Evolutionary conservation across 2,797 vertebrate genomes (phyloP), one percentile per base, ranked within the genome.

Genomic region (Sphaeramia orbicularis): DNA sequence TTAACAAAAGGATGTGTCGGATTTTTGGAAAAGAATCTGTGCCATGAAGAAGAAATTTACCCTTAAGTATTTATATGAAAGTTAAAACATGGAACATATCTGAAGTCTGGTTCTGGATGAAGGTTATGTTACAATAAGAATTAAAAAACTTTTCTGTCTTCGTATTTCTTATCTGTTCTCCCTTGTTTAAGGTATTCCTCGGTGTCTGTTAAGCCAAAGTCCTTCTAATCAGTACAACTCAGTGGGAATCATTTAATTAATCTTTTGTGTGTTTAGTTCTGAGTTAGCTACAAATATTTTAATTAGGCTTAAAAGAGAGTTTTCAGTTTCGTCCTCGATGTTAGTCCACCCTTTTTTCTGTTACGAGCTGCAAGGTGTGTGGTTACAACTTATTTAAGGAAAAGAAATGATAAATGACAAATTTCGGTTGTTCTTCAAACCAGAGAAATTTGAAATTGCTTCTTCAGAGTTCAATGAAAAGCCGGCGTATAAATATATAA

Each of bases 211-310:
- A 35, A 58, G 41, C 30, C 10, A 18, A 58, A 42, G 55, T 58
- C 44, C 44, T 45, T 58, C 55, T 58, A 58, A 58, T 45, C 35
- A 16, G n/a, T 44, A 27, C 55, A 19, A 19, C 55, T 58, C 30
- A 47, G 43, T 24, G 32, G 60, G 43, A 47, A 58, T 58, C 55
- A 58, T 58, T 58, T 58, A 58, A 58, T 58, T 58, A 58, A 58
- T 58, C 55, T 40, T 7, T 35, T 35, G 9, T 35, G 32, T 35
- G 32, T 35, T 35, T 35, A 9, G 32, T 35, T 9, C 32, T 10
- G 32, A 35, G 32, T 35, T 35, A 1, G 32, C 32, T 35, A 10
- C 7, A 35, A 35, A 35, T 35, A 35, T 35, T 35, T 35, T 8
- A 35, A 35, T 35, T 35, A 35, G 32, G 32, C 4, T 1, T 1